Conservation (phyloP, 2,797 vertebrate genomes). For the Eulemur coronatus region DNA sequence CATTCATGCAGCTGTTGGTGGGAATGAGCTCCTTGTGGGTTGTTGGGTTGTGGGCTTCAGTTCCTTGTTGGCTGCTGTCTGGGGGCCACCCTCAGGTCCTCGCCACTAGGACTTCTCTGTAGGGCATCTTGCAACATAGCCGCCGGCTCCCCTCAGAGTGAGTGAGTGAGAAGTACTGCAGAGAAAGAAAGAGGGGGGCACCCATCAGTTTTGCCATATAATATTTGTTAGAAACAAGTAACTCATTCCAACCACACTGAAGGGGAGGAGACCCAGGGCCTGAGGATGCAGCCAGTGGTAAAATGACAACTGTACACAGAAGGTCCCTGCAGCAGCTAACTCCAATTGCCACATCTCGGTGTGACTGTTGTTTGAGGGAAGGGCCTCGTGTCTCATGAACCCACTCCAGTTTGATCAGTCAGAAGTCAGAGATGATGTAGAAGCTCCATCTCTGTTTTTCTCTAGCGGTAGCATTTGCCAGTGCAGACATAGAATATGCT, state of each 20-base stretch:
- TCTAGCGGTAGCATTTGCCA: too few relatives aligned
- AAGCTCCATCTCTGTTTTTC: not conserved
- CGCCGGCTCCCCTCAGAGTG: not conserved
- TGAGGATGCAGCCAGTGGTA: not conserved
- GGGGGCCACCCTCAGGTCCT: not conserved
- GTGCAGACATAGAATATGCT: too few relatives aligned
- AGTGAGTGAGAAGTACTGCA: not conserved
- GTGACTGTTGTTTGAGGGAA: not conserved
- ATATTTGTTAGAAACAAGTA: not conserved
- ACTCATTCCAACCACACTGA: not conserved
- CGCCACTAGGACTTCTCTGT: not conserved
- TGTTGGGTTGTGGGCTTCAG: accelerated
- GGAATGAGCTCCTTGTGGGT: not conserved
- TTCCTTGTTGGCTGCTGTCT: too few relatives aligned
- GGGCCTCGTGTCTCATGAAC: not conserved
- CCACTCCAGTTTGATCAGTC: not conserved
- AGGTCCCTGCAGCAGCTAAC: not conserved
- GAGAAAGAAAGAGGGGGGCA: too few relatives aligned
- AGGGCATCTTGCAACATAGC: too few relatives aligned
- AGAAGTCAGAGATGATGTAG: not conserved
- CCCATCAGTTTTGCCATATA: too few relatives aligned
- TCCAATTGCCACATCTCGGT: not conserved
- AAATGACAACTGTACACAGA: not conserved
- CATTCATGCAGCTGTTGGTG: not conserved
- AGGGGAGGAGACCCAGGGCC: too few relatives aligned